phyloP scores from a whole-genome alignment of 2,797 vertebrate genomes.

The Pteropus rufus region DNA sequence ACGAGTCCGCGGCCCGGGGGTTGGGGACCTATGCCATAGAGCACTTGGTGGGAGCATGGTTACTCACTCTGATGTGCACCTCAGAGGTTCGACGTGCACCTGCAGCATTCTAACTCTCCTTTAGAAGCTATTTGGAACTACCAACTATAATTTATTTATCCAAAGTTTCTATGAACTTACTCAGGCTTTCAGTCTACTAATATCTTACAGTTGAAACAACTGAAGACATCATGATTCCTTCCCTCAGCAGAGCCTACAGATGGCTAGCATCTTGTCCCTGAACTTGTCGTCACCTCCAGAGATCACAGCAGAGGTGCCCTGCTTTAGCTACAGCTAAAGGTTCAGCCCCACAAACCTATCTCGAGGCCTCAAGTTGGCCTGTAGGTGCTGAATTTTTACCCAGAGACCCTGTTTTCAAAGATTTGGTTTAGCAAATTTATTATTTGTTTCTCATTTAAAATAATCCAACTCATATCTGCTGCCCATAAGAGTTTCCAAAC shows the following conservation, averaged over 20 bases:
- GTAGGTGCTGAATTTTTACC: background rate
- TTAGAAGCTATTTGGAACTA: background rate
- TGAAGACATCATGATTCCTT: background rate
- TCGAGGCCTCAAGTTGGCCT: background rate
- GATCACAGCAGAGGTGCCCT: background rate
- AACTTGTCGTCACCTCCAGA: background rate
- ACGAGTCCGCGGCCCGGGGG: too few species aligned
- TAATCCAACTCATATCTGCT: background rate
- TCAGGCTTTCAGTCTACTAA: background rate
- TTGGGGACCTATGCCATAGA: too few species aligned
- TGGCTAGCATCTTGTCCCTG: background rate
- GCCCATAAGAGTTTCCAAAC: background rate
- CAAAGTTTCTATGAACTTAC: background rate
- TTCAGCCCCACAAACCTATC: background rate
- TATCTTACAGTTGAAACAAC: background rate
- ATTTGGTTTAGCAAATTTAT: background rate
- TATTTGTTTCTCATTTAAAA: background rate
- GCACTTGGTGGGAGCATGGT: accelerated
- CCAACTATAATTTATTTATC: background rate
- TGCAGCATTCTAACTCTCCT: background rate
- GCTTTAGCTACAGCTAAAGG: background rate
- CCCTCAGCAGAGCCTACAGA: background rate
- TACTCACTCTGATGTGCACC: background rate
- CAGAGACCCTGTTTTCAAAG: background rate
- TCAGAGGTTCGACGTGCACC: accelerated